Percentiles rank a stretch among this genome's conserved stretches.
These are phyloP conservation scores for Agrilus biguttatus DNA, from an alignment of 2,888 invertebrate genomes.

Conservation along the genomic window DNA sequence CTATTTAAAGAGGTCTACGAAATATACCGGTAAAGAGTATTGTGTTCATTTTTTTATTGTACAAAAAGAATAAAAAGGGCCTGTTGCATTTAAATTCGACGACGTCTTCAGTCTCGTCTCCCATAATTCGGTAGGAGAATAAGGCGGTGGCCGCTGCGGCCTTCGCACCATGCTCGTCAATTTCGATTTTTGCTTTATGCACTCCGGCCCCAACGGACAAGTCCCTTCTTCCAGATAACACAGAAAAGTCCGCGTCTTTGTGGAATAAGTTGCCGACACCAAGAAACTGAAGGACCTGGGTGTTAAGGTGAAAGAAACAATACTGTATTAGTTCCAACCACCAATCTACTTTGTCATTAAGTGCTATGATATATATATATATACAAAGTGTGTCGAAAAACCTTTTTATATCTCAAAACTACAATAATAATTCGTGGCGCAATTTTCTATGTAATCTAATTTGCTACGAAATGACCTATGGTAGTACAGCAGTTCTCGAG, in stretches of 20 bases:
- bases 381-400: too few species aligned
- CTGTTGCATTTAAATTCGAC: conserved; percentile 67
- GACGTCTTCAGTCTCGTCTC: conserved; percentile 42
- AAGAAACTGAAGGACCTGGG: conserved; percentile 34
- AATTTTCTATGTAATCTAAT: too few species aligned
- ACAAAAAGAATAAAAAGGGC: conserved; percentile 72
- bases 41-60: conserved; percentile 48
- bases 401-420: too few species aligned
- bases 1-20: conserved; percentile 21
- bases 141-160: conserved; percentile 78
- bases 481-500: too few species aligned
- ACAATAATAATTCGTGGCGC: too few species aligned
- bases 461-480: too few species aligned
- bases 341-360: background rate
- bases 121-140: conserved; percentile 61
- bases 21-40: conserved; percentile 57
- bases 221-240: conserved; percentile 32
- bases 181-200: conserved; percentile 74
- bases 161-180: conserved; percentile 72
- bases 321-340: background rate
- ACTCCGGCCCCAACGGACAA: conserved; percentile 40
- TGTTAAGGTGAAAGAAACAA: conserved; percentile 6
- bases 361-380: too few species aligned
- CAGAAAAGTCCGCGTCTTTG: conserved; percentile 36
- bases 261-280: conserved; percentile 42